A percentile compares a stretch with the other conserved stretches of the same genome.
Conservation (phyloP, 2,113 vertebrate genomes). For the Tenrec ecaudatus region DNA sequence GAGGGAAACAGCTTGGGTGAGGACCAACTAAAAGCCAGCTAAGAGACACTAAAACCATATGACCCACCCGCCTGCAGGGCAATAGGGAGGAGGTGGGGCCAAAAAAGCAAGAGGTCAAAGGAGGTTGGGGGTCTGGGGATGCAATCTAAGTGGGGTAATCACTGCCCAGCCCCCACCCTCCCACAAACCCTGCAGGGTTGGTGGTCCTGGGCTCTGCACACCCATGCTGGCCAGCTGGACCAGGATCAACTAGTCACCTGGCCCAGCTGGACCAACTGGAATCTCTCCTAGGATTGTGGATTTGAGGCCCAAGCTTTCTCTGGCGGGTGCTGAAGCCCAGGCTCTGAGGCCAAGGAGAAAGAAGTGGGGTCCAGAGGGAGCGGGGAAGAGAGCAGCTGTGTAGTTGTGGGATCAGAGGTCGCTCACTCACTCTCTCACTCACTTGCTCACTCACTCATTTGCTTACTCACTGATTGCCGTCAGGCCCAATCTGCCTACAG, state of each 20-base stretch:
- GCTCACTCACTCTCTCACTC: too few relatives aligned
- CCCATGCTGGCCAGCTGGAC: neutral
- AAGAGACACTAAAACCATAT: fast-evolving
- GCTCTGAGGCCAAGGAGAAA: neutral
- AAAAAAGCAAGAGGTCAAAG: neutral
- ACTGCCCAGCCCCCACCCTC: neutral
- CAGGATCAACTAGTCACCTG: neutral
- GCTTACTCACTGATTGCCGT: too few relatives aligned
- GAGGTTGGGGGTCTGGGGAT: neutral
- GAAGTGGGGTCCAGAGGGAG: too few relatives aligned
- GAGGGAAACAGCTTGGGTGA: neutral
- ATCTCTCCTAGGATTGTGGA: neutral
- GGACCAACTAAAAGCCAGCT: fast-evolving
- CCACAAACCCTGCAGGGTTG: neutral
- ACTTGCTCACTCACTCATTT: too few relatives aligned
- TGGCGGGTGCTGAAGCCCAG: neutral
- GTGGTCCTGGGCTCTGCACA: neutral
- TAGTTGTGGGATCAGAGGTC: neutral
- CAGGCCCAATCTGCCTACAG: too few relatives aligned
- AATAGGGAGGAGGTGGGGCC: neutral
- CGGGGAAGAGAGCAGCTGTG: fast-evolving
- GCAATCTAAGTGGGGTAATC: neutral
- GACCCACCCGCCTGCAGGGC: too few relatives aligned
- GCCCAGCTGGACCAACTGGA: neutral
- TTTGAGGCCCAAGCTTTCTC: neutral